Evolutionary conservation across 2,888 invertebrate genomes (phyloP).

Genomic region (Drosophila multiciliata): DNA sequence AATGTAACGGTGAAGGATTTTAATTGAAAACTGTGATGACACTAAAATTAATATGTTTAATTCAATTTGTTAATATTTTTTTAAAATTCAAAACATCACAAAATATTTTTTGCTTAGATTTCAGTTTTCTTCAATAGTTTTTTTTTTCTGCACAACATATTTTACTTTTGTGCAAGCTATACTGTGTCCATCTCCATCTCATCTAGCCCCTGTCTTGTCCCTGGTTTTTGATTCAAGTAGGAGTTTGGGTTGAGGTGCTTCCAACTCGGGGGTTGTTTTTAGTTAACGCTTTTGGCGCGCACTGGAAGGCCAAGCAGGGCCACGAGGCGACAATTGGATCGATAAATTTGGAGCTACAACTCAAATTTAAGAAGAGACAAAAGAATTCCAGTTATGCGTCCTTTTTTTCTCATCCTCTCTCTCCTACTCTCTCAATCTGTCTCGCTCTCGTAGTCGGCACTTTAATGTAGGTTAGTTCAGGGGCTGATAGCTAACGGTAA

Average conservation of each 20-base stretch:
- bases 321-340: constrained; percentile 54
- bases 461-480: constrained; percentile 76
- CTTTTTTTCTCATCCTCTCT: not conserved
- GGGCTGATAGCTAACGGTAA: constrained; percentile 35
- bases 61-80: not conserved
- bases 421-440: not conserved
- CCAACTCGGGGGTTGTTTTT: constrained; percentile 47
- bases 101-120: not conserved
- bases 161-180: not conserved
- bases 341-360: constrained; percentile 64
- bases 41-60: not conserved
- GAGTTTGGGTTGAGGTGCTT: constrained; percentile 1
- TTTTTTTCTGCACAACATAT: not conserved
- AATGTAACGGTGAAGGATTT: not conserved
- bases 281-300: constrained; percentile 68
- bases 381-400: constrained; percentile 18
- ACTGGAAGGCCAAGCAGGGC: constrained; percentile 43
- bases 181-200: not conserved
- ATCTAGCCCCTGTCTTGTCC: not conserved
- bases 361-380: constrained; percentile 10
- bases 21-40: not conserved
- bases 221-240: not conserved
- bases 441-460: constrained; percentile 26
- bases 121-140: not conserved
- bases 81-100: not conserved